A percentile compares a stretch with the other conserved stretches of the same genome.
These are phyloP conservation scores for Pachliopta kotzebuea DNA, from an alignment of 2,888 invertebrate species.

Conservation along the genomic window DNA sequence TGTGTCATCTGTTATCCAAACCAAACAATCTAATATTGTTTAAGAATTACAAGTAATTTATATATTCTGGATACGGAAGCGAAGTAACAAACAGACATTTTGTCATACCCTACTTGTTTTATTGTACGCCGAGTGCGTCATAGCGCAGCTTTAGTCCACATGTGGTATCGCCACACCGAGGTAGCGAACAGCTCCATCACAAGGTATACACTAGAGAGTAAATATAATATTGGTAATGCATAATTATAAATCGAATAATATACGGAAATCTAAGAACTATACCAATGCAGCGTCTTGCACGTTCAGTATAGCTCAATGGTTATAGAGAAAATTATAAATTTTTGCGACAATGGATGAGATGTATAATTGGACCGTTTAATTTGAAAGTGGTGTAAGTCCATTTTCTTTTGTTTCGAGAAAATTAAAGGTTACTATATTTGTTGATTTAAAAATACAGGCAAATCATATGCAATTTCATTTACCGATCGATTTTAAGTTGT, in stretches of 20 bases:
- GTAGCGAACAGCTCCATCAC: background rate
- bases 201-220: background rate
- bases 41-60: background rate
- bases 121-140: constrained; percentile 43
- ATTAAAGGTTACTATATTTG: too few relatives aligned
- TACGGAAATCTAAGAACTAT: too few relatives aligned
- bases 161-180: constrained; percentile 33
- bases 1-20: too few relatives aligned
- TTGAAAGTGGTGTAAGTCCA: too few relatives aligned
- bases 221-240: background rate
- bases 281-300: background rate
- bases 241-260: background rate
- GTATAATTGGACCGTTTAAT: too few relatives aligned
- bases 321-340: background rate
- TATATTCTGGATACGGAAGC: constrained; percentile 19
- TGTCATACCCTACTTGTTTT: constrained; percentile 30
- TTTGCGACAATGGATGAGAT: background rate
- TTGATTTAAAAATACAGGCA: too few relatives aligned
- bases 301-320: background rate
- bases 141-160: constrained; percentile 46
- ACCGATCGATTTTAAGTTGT: too few relatives aligned
- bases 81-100: constrained; percentile 21
- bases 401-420: too few relatives aligned
- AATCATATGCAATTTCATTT: too few relatives aligned
- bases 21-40: background rate